Base-by-base conservation (phyloP, 2,888 invertebrate species). In the Athalia circularis region DNA sequence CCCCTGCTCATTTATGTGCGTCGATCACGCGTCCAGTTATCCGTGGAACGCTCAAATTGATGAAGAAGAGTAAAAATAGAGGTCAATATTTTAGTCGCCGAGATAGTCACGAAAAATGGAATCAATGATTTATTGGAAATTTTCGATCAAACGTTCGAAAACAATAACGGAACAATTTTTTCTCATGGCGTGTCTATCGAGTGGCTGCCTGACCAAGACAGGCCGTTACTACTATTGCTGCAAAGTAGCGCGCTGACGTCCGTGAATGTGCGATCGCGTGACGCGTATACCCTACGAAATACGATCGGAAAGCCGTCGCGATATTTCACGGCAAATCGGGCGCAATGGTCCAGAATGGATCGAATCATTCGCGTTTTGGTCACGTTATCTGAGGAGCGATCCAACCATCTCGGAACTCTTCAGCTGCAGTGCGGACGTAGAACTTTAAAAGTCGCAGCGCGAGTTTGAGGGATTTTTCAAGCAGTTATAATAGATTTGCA, bases 311-410 rank as follows among this genome's bases (percentile, higher is more conserved):
- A 62, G 11, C 74, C 74, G 74, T 75, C 59, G 9, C 82, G 82
- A 86, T 86, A 87, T 87, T 87, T 87, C 84, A 86, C 83, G 82
- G 84, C 81, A 85, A 87, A 86, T 88, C 85, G 85, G 81, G 85
- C 84, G 85, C 86, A 88, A 87, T 88, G 88, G 86, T 83, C 84
- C 85, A 86, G 87, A 88, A 88, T 84, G 80, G 79, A 88, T 88
- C 86, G 86, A 88, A 88, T 88, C 85, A 86, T 83, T 81, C 83
- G 84, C 83, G 83, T 83, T 79, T 85, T 80, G 82, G 81, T 82
- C 80, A 82, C 82, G 84, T 81, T 80, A 83, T 80, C 79, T 83
- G 76, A 80, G 80, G 81, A 84, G 52, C 54, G 29, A 68, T 29
- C 52, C 68, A 81, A 83, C 81, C 61, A 9, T 61, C 59, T 50